These are phyloP conservation scores for Acleris sparsana DNA, from an alignment of 2,888 invertebrate genomes.

Conservation along the genomic window DNA sequence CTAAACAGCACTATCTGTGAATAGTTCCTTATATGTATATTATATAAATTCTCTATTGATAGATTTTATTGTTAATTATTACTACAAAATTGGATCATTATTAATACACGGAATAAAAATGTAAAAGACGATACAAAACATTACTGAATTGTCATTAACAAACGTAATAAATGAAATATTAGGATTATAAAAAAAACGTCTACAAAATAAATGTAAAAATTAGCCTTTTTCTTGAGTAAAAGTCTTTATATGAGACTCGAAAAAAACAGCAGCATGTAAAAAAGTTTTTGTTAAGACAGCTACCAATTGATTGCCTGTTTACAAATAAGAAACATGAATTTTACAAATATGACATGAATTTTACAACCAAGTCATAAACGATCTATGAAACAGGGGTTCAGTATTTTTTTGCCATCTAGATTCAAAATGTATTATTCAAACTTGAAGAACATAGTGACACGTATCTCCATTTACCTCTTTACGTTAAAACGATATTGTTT, in stretches of 20 bases:
- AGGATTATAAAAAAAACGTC: background rate
- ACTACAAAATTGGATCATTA: slow-evolving; percentile 5
- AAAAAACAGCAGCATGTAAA: background rate
- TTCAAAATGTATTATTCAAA: no score
- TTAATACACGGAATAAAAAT: slow-evolving; percentile 7
- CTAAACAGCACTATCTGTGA: slow-evolving; percentile 3
- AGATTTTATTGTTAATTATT: slow-evolving; percentile 31
- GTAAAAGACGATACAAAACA: background rate
- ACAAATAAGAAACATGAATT: no score
- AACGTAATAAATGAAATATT: background rate
- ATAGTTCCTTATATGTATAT: slow-evolving; percentile 7
- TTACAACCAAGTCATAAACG: no score
- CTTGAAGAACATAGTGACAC: no score
- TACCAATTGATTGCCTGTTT: no score
- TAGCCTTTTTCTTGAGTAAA: background rate
- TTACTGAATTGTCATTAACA: no score
- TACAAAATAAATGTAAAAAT: background rate
- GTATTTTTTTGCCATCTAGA: no score
- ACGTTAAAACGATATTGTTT: no score
- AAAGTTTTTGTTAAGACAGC: background rate
- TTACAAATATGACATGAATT: no score
- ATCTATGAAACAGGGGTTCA: no score
- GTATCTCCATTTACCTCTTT: no score
- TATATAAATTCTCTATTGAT: slow-evolving; percentile 20
- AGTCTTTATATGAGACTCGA: background rate